phyloP scores from a whole-genome alignment of 1,140 invertebrate species.

The Drosophila obscura region DNA sequence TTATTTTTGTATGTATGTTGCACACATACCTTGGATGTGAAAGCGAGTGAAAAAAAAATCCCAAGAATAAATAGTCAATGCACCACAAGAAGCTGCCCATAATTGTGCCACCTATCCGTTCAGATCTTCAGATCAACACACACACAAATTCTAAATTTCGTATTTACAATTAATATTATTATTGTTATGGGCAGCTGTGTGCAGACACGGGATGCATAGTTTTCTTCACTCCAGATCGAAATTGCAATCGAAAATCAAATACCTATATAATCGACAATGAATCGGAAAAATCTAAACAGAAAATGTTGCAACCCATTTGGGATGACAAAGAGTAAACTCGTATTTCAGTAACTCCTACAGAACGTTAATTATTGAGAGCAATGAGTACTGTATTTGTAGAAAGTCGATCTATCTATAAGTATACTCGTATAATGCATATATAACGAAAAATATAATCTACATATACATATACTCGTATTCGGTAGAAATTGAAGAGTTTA shows the following conservation, averaged over 20 bases:
- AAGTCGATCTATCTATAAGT: constrained; percentile 27
- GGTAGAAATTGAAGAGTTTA: constrained; percentile 46
- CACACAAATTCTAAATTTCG: not conserved
- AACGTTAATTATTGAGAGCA: constrained; percentile 13
- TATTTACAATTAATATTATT: constrained; percentile 19
- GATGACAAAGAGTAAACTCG: not conserved
- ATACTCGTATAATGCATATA: constrained; percentile 5
- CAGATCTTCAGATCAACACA: not conserved
- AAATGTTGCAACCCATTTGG: constrained; percentile 28
- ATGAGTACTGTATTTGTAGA: constrained; percentile 27
- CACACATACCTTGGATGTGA: constrained; percentile 62
- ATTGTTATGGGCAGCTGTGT: constrained; percentile 19
- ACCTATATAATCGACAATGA: not conserved
- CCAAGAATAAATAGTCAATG: constrained; percentile 24
- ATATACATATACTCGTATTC: constrained; percentile 13
- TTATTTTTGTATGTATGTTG: constrained; percentile 35
- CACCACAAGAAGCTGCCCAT: constrained; percentile 18
- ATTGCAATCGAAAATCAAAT: not conserved
- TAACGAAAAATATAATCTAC: not conserved
- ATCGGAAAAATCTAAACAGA: not conserved
- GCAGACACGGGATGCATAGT: constrained; percentile 11
- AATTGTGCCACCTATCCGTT: not conserved
- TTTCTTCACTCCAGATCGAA: constrained; percentile 2
- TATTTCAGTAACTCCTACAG: constrained; percentile 12
- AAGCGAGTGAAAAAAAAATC: constrained; percentile 32